Conservation (phyloP, 2,113 vertebrate genomes). For the Glareola pratincola region DNA sequence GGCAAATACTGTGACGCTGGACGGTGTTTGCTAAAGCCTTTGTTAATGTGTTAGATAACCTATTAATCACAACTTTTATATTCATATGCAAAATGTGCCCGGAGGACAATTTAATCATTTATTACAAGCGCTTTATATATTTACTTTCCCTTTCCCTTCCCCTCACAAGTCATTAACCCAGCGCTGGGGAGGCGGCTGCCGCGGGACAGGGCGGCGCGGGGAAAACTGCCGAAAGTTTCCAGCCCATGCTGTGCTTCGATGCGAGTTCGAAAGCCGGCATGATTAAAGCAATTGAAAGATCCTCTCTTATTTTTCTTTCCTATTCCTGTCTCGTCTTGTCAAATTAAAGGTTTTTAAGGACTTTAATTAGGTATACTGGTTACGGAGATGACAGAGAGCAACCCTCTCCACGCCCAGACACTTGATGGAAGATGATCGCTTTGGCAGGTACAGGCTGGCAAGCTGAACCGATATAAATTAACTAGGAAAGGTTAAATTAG, state of each 20-base stretch:
- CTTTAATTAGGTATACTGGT: slow-evolving; percentile 70
- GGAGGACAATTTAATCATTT: slow-evolving; percentile 61
- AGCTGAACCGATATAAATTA: slow-evolving; percentile 71
- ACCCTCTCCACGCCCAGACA: slow-evolving; percentile 55
- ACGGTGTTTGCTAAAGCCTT: not conserved
- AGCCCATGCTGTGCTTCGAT: not conserved
- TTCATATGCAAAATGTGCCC: slow-evolving; percentile 52
- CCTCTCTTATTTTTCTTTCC: slow-evolving; percentile 48
- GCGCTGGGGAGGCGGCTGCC: not conserved
- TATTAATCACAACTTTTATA: slow-evolving; percentile 62
- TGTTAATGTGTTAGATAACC: slow-evolving; percentile 33
- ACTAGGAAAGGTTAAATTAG: slow-evolving; percentile 69
- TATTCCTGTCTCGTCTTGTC: slow-evolving; percentile 59
- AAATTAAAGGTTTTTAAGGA: slow-evolving; percentile 68
- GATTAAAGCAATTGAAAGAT: slow-evolving; percentile 52
- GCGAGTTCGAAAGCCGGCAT: not conserved
- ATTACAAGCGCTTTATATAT: slow-evolving; percentile 25
- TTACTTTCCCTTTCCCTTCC: not conserved
- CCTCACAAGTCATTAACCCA: not conserved
- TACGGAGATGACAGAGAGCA: slow-evolving; percentile 62
- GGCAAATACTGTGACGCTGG: not conserved
- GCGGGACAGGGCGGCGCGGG: not conserved
- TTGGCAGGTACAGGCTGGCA: slow-evolving; percentile 72
- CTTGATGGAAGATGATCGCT: slow-evolving; percentile 68
- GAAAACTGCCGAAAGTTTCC: not conserved